Conservation (phyloP, 2,888 invertebrate species). For the Carpatolechia fugitivella region DNA sequence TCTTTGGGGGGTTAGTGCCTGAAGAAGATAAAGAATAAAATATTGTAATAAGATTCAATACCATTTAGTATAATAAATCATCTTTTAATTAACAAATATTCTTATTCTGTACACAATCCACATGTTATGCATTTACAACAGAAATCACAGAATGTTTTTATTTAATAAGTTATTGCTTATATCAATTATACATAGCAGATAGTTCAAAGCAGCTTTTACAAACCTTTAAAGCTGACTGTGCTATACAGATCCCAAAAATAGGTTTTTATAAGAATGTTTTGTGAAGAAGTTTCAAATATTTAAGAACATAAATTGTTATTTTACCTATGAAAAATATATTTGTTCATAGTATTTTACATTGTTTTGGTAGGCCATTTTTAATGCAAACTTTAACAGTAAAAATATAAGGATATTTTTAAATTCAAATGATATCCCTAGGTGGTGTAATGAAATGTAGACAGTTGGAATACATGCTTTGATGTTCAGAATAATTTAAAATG, state of each 20-base stretch:
- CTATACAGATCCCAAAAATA: slow-evolving; percentile 2
- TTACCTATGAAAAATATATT: background rate
- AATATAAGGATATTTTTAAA: background rate
- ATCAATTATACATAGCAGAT: background rate
- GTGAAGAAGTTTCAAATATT: background rate
- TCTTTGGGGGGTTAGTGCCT: slow-evolving; percentile 89
- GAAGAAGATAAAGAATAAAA: slow-evolving; percentile 36
- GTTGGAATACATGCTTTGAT: slow-evolving; percentile 85
- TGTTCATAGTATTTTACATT: too few relatives aligned
- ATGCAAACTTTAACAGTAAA: background rate
- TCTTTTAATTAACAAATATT: slow-evolving; percentile 52
- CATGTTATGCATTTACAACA: slow-evolving; percentile 53
- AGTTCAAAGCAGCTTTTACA: background rate
- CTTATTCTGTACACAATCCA: slow-evolving; percentile 48
- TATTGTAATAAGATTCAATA: slow-evolving; percentile 22
- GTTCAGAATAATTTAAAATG: slow-evolving; percentile 79
- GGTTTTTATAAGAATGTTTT: background rate
- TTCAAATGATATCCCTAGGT: slow-evolving; percentile 83
- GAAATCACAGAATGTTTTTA: slow-evolving; percentile 59
- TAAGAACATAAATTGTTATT: background rate
- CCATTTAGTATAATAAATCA: slow-evolving; percentile 43
- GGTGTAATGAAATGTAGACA: slow-evolving; percentile 87
- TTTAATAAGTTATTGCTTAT: slow-evolving; percentile 22
- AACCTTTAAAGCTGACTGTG: background rate
- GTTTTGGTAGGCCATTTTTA: background rate